phyloP scores from a whole-genome alignment of 2,797 vertebrate species.

The Crocidura indochinensis region DNA sequence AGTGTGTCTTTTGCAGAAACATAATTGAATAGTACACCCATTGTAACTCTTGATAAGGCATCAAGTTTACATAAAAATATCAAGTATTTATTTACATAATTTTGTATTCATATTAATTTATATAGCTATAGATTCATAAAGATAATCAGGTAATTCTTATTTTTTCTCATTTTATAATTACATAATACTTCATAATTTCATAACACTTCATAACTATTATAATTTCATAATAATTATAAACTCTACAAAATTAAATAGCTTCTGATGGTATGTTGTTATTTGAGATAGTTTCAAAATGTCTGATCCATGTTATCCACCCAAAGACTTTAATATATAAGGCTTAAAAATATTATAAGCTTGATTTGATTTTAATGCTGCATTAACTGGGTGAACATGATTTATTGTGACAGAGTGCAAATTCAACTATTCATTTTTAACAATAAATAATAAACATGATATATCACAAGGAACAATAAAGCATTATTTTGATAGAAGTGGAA shows the following conservation, averaged over 20 bases:
- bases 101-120: constrained; percentile 47
- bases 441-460: constrained; percentile 73
- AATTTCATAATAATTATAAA: too few relatives aligned
- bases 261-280: constrained; percentile 55
- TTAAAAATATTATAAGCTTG: constrained; percentile 70
- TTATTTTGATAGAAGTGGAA: constrained; percentile 73
- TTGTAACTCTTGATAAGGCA: constrained; percentile 9
- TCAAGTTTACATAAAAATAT: constrained; percentile 21
- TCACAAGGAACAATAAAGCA: constrained; percentile 78
- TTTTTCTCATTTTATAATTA: constrained; percentile 28
- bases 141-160: not conserved
- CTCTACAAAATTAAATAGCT: too few relatives aligned
- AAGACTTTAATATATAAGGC: constrained; percentile 66
- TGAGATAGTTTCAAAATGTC: constrained; percentile 59
- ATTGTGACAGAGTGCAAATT: constrained; percentile 78
- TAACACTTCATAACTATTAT: too few relatives aligned
- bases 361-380: constrained; percentile 80
- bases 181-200: constrained; percentile 49
- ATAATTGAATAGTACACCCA: not conserved
- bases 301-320: constrained; percentile 53
- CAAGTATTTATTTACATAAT: constrained; percentile 1
- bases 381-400: constrained; percentile 74
- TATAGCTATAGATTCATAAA: not conserved
- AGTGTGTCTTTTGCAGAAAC: constrained; percentile 8
- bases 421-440: constrained; percentile 80